Conservation (phyloP, 1,140 invertebrate genomes). For the Hycleus cichorii region DNA sequence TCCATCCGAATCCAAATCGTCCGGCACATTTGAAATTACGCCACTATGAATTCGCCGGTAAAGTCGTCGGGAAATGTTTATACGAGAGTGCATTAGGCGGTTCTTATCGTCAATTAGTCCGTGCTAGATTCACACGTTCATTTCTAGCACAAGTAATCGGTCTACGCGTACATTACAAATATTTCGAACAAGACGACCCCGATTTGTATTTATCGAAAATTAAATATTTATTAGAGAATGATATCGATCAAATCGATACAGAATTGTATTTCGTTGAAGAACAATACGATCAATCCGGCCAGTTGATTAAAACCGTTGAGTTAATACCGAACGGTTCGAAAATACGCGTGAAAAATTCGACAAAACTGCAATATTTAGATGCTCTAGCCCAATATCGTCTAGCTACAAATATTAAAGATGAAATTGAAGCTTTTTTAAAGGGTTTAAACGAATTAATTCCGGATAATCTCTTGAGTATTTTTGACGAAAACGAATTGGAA, state of each 20-base stretch:
- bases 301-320: conserved; percentile 67
- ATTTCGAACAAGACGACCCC: conserved; percentile 94
- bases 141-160: conserved; percentile 92
- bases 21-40: conserved; percentile 72
- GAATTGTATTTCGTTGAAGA: conserved; percentile 86
- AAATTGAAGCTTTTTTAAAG: conserved; percentile 81
- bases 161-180: conserved; percentile 87
- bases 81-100: conserved; percentile 87
- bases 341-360: conserved; percentile 63
- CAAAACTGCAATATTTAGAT: conserved; percentile 80
- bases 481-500: conserved; percentile 95
- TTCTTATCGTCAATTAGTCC: conserved; percentile 79
- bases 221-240: conserved; percentile 85
- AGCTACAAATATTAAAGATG: conserved; percentile 69
- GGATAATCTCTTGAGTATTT: conserved; percentile 86
- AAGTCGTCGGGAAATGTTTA: conserved; percentile 88
- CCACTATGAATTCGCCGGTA: conserved; percentile 89
- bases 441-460: conserved; percentile 87
- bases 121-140: conserved; percentile 84
- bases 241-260: conserved; percentile 67
- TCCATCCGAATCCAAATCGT: conserved; percentile 80
- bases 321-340: conserved; percentile 67
- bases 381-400: conserved; percentile 82
- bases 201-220: conserved; percentile 88
- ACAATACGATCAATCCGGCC: conserved; percentile 72